phyloP scores from a whole-genome alignment of 64 coral and sea anemone genomes.

The Montipora capricornis region DNA sequence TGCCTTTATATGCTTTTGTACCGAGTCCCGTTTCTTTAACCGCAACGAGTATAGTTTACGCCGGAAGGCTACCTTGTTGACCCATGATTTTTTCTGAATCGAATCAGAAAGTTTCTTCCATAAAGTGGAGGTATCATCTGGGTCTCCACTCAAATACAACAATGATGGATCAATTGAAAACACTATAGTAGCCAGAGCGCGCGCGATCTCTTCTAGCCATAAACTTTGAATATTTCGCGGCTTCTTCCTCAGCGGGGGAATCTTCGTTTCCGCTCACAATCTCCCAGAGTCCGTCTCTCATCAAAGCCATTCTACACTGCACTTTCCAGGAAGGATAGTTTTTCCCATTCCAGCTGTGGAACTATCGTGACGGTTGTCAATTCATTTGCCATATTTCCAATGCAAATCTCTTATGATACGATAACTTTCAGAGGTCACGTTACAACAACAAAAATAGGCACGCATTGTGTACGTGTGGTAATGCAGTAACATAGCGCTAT shows the following conservation, averaged over 20 bases:
- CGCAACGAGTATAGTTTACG: constrained; percentile 25
- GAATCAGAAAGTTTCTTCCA: constrained; percentile 41
- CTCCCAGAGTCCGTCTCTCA: constrained; percentile 32
- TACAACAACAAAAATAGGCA: too few species aligned
- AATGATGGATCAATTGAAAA: constrained; percentile 34
- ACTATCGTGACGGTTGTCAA: too few species aligned
- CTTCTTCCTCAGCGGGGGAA: background rate
- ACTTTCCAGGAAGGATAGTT: constrained; percentile 70
- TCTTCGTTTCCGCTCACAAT: constrained; percentile 4
- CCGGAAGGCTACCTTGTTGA: constrained; percentile 42
- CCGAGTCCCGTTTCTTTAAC: constrained; percentile 43
- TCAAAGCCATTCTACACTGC: constrained; percentile 54
- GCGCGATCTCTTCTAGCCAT: background rate
- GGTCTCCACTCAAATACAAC: constrained; percentile 33
- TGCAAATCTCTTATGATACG: too few species aligned
- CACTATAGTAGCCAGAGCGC: constrained; percentile 24
- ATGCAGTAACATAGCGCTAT: too few species aligned
- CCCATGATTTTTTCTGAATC: constrained; percentile 70
- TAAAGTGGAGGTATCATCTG: constrained; percentile 33
- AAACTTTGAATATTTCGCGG: background rate
- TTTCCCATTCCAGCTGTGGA: constrained; percentile 1
- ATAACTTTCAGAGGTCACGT: too few species aligned
- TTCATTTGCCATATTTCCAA: too few species aligned
- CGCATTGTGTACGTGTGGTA: too few species aligned
- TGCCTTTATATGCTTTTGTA: constrained; percentile 52